These are phyloP conservation scores for Bradypus variegatus DNA, from an alignment of 2,797 vertebrate species.

Conservation along the genomic window DNA sequence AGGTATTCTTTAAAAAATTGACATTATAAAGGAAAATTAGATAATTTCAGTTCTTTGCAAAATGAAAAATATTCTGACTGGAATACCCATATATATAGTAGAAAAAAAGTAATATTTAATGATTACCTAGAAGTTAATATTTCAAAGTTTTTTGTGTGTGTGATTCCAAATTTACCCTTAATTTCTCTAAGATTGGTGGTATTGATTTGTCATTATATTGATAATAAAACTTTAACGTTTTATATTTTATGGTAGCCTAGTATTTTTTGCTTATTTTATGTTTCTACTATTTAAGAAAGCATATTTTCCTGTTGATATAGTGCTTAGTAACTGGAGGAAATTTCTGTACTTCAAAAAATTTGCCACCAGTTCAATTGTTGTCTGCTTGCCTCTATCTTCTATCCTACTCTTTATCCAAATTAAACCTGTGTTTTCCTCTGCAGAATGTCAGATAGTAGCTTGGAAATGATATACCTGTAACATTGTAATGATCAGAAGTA, in stretches of 20 bases:
- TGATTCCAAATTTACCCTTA: background rate
- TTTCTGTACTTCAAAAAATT: slow-evolving; percentile 4
- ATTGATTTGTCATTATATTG: slow-evolving; percentile 22
- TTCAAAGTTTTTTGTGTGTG: background rate
- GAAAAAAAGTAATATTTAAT: background rate
- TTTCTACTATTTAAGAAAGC: background rate
- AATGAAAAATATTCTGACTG: background rate
- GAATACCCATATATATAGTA: background rate
- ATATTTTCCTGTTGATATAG: slow-evolving; percentile 14
- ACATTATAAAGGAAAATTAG: slow-evolving; percentile 1
- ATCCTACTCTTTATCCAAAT: background rate
- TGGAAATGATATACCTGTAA: background rate
- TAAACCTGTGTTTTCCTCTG: background rate
- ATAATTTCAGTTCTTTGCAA: slow-evolving; percentile 4
- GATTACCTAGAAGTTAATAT: background rate
- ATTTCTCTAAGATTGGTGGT: background rate
- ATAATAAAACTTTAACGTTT: slow-evolving; percentile 1
- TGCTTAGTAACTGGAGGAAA: background rate
- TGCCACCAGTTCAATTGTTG: background rate
- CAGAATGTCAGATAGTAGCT: background rate
- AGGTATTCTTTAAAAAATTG: background rate
- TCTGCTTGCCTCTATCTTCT: background rate
- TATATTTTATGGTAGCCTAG: background rate
- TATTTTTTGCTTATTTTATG: background rate
- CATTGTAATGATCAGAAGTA: background rate